phyloP scores from a whole-genome alignment of 1,140 invertebrate genomes.

The Macrobrachium rosenbergii region DNA sequence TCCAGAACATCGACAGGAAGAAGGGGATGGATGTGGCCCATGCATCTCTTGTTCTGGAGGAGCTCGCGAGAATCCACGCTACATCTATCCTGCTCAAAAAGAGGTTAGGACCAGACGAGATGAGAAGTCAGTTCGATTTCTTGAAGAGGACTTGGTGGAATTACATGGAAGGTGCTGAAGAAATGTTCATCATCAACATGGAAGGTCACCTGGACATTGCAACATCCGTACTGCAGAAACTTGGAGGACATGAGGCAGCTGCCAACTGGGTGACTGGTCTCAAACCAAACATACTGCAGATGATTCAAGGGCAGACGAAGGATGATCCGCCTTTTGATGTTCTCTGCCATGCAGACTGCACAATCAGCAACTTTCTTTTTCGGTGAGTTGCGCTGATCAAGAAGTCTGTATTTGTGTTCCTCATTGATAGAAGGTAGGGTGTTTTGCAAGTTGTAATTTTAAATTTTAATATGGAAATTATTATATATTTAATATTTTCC shows the following conservation, averaged over 20 bases:
- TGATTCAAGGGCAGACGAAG: background rate
- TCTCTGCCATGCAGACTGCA: background rate
- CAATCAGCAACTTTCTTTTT: slow-evolving; percentile 1
- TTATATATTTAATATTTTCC: no score
- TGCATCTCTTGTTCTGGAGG: background rate
- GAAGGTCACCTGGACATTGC: no score
- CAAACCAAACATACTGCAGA: background rate
- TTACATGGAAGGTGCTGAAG: background rate
- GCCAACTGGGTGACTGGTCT: background rate
- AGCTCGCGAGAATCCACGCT: background rate
- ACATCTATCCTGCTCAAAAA: background rate
- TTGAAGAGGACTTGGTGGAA: background rate
- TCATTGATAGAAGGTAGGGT: background rate
- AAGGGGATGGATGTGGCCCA: slow-evolving; percentile 2
- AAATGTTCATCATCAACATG: no score
- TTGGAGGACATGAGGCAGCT: no score
- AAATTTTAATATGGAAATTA: background rate
- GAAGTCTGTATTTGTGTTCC: background rate
- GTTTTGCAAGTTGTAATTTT: background rate
- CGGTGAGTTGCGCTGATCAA: background rate
- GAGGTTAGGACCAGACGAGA: background rate
- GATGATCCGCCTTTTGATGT: background rate
- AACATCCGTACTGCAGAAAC: no score
- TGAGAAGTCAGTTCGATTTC: background rate
- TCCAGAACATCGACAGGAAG: slow-evolving; percentile 1